phyloP scores from a whole-genome alignment of 2,797 vertebrate species.

The Poeciliopsis infans region DNA sequence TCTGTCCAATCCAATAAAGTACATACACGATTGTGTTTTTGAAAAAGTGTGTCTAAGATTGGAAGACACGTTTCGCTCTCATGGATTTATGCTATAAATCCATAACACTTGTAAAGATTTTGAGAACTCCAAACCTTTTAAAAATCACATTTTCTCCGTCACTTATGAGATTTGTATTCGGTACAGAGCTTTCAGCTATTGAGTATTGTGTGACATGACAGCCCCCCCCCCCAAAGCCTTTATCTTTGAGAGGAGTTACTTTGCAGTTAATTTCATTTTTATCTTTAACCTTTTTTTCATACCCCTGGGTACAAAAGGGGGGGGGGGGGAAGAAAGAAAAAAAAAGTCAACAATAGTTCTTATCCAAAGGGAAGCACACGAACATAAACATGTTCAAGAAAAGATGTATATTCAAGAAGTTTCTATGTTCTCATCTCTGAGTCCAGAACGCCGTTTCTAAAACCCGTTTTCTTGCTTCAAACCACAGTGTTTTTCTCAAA shows the following conservation, averaged over 20 bases:
- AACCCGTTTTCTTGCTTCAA: background rate
- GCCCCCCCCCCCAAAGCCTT: too few relatives aligned
- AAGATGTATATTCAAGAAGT: background rate
- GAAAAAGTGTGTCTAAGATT: too few relatives aligned
- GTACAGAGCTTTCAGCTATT: background rate
- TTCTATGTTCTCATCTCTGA: background rate
- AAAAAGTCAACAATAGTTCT: background rate
- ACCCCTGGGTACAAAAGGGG: background rate
- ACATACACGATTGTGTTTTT: background rate
- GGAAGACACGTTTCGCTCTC: too few relatives aligned
- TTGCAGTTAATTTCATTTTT: background rate
- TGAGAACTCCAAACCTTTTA: background rate
- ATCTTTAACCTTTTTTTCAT: background rate
- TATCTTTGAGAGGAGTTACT: background rate
- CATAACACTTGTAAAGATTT: background rate
- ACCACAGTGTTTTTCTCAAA: constrained; percentile 6
- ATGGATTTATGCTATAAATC: background rate
- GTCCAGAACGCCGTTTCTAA: background rate
- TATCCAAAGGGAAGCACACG: background rate
- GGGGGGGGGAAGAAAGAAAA: too few relatives aligned
- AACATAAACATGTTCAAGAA: background rate
- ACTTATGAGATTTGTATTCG: background rate
- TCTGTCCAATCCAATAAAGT: background rate
- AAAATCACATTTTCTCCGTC: background rate
- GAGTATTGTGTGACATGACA: background rate